Base-by-base conservation (phyloP, 23 tunicate genomes). In the Corella eumyota region DNA sequence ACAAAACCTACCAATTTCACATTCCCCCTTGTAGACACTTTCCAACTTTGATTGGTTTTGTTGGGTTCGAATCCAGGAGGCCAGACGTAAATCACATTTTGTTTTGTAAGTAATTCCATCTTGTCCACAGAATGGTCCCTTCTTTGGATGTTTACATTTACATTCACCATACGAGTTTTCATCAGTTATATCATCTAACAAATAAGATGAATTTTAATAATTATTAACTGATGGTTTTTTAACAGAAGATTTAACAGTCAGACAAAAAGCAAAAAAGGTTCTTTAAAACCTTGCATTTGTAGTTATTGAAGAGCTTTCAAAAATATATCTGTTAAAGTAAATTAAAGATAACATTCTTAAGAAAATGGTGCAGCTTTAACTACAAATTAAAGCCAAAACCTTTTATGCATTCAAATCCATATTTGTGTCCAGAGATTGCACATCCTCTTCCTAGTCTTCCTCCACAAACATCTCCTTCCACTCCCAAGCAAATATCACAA, bases 111-210 rank as follows among this genome's bases (percentile, higher is more conserved):
- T 72, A 2, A 46, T 26, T 30, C 78, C 78, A 61, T 72, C 78
- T 49, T 72, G 68, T 1, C 78, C 78, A 72, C 78, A 72, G 21
- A 72, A 61, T 22, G 78, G 78, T 0, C 78, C 78, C 11, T 72
- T 72, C 56, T 50, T 47, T 2, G 78, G 61, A 34, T 72, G 78
- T 35, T 72, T 72, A 35, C 78, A 72, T 1, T 34, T 60, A 24
- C 78, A 72, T 9, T 32, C 30, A 20, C 78, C 78, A 28, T 30
- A 17, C 6, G 56, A 52, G 20, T 35, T 25, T 3, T 35, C 5
- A 33, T 56, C 49, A 33, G n/a, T n/a, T n/a, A n/a, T n/a, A n/a
- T n/a, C n/a, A 6, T 19, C 4, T n/a, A n/a, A n/a, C n/a, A n/a
- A n/a, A n/a, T n/a, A n/a, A n/a, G n/a, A n/a, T n/a, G n/a, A n/a